These are phyloP conservation scores for Dreissena rostriformis DNA, from an alignment of 1,140 invertebrate genomes.

Conservation along the genomic window DNA sequence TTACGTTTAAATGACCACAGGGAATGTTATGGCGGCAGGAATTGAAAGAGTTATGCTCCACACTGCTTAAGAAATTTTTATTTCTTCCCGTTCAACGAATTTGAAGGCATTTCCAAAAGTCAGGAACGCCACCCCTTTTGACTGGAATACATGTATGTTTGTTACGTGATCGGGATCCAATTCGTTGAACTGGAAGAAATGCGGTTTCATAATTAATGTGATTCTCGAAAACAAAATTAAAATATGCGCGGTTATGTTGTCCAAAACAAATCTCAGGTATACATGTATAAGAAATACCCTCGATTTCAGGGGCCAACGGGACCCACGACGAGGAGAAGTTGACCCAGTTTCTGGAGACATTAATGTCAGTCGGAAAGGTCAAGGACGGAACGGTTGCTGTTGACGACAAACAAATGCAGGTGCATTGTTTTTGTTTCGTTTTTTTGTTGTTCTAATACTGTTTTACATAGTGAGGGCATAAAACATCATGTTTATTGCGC, in stretches of 20 bases:
- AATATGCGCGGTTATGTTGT: background rate
- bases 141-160: background rate
- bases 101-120: background rate
- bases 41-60: no score
- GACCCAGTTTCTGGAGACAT: conserved; percentile 88
- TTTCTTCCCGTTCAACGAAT: no score
- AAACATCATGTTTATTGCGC: no score
- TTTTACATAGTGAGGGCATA: no score
- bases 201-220: background rate
- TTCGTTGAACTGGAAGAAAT: no score
- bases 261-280: background rate
- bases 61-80: no score
- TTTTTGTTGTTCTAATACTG: no score
- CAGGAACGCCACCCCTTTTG: no score
- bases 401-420: conserved; percentile 90
- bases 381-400: conserved; percentile 91
- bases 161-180: no score
- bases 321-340: conserved; percentile 94
- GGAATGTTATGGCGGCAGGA: no score
- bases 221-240: background rate
- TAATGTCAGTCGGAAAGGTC: conserved; percentile 88
- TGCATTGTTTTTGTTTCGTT: conserved; percentile 71
- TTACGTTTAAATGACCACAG: no score
- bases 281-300: background rate
- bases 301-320: conserved; percentile 85